phyloP scores from a whole-genome alignment of 2,888 invertebrate genomes.

The Patella ulyssiponensis region DNA sequence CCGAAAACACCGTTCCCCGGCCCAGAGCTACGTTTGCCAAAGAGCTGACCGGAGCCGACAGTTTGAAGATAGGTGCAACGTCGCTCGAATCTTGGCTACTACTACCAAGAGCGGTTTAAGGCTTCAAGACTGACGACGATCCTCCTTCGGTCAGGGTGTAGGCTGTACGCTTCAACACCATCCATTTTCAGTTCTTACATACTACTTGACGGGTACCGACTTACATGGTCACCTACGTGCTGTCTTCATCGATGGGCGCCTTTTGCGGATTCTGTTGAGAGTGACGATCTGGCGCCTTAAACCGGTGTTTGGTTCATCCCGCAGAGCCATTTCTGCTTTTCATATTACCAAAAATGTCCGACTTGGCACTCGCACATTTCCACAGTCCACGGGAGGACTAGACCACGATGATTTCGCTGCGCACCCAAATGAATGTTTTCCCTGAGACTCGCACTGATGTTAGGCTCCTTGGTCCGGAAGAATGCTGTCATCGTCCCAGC shows the following conservation, averaged over 20 bases:
- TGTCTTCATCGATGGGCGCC: conserved; percentile 80
- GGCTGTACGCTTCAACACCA: conserved; percentile 75
- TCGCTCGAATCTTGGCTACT: conserved; percentile 82
- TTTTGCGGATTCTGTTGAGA: conserved; percentile 78
- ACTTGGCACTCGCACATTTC: background rate
- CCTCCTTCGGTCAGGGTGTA: conserved; percentile 23
- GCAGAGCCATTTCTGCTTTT: background rate
- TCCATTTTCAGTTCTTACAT: conserved; percentile 78
- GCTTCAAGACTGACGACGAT: background rate
- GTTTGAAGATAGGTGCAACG: background rate
- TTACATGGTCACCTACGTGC: conserved; percentile 85
- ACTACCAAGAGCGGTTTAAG: conserved; percentile 77
- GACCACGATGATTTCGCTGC: too few species aligned
- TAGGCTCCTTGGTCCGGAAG: too few species aligned
- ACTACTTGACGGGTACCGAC: conserved; percentile 80
- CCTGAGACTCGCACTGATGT: too few species aligned
- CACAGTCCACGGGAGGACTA: too few species aligned
- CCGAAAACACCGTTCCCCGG: too few species aligned
- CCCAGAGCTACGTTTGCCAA: too few species aligned
- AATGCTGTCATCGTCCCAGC: too few species aligned
- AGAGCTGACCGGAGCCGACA: too few species aligned
- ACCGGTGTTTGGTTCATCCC: conserved; percentile 78
- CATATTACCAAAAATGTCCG: background rate
- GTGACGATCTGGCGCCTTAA: conserved; percentile 80
- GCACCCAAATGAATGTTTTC: too few species aligned